These are phyloP conservation scores for Dromococcyx pavoninus DNA, from an alignment of 2,797 vertebrate genomes.

Conservation along the genomic window DNA sequence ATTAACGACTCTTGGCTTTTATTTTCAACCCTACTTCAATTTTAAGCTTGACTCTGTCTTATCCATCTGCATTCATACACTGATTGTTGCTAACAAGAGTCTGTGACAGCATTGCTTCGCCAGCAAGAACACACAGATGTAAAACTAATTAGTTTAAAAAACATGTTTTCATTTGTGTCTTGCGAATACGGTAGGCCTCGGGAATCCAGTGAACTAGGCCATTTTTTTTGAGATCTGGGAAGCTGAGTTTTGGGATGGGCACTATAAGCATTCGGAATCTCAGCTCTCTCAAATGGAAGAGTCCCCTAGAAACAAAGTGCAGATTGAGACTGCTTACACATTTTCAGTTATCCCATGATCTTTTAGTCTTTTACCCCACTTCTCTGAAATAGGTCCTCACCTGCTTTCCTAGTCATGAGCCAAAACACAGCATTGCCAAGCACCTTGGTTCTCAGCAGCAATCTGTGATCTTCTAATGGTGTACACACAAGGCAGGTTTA, in stretches of 20 bases:
- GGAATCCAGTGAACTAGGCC: neutral
- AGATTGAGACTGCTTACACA: neutral
- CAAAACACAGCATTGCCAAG: neutral
- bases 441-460: neutral
- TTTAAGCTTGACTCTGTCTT: neutral
- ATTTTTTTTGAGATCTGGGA: neutral
- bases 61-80: neutral
- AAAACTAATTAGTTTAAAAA: slow-evolving; percentile 32
- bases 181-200: neutral
- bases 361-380: neutral
- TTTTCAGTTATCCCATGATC: neutral
- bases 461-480: neutral
- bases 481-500: neutral
- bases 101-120: neutral
- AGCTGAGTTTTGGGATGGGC: neutral
- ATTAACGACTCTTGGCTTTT: neutral
- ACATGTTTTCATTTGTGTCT: slow-evolving; percentile 10
- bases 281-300: neutral
- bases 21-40: neutral
- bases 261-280: fast-evolving
- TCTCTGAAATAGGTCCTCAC: neutral
- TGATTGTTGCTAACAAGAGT: neutral
- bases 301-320: neutral
- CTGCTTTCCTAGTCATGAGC: neutral
- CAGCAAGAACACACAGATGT: neutral